phyloP scores from a whole-genome alignment of 2,113 vertebrate genomes.

The Phoenicopterus ruber region DNA sequence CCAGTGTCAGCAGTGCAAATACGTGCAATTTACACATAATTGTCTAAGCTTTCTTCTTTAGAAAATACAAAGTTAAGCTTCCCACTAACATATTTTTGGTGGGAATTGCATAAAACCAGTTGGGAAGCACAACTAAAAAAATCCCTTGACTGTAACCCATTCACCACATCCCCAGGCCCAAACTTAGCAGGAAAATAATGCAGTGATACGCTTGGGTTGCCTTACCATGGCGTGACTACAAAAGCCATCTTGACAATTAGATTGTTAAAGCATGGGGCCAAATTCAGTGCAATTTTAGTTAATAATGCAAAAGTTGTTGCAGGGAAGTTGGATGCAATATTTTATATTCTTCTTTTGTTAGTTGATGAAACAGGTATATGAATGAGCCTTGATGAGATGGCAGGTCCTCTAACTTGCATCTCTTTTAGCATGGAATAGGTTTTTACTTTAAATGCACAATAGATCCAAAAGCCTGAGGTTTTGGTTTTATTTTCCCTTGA shows the following conservation, averaged over 20 bases:
- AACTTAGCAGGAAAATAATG: background rate
- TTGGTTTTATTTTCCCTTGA: background rate
- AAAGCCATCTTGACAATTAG: background rate
- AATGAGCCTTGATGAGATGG: background rate
- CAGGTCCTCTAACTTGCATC: background rate
- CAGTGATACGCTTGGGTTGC: background rate
- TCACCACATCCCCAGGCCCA: background rate
- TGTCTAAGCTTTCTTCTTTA: background rate
- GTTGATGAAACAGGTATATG: background rate
- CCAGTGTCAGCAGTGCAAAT: constrained; percentile 18
- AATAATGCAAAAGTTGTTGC: background rate
- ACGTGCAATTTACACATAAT: background rate
- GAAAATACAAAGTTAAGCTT: constrained; percentile 2
- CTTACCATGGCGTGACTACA: background rate
- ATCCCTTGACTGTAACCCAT: background rate
- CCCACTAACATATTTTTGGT: background rate
- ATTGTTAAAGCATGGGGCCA: background rate
- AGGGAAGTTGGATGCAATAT: background rate
- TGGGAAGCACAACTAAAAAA: background rate
- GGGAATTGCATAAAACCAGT: background rate
- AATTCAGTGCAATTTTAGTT: background rate
- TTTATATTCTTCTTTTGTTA: background rate
- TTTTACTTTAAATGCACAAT: background rate
- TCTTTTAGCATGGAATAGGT: background rate
- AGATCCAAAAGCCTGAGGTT: background rate